These are phyloP conservation scores for Danio albolineatus DNA, from an alignment of 2,797 vertebrate genomes.

Conservation along the genomic window DNA sequence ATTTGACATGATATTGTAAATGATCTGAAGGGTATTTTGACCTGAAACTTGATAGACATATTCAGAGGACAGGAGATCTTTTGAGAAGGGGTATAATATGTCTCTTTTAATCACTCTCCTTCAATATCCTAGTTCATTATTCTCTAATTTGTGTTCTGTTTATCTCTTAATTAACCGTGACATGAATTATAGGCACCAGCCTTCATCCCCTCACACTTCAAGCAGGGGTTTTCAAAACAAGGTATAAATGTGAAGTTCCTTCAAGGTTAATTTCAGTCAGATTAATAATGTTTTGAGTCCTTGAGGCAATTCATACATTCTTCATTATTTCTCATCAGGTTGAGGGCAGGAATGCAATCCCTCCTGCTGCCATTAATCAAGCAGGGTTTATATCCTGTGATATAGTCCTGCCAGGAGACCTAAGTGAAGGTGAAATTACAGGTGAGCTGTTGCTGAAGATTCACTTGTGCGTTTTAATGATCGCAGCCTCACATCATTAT, in stretches of 20 bases:
- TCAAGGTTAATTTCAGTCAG: slow-evolving; percentile 27
- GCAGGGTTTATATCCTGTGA: slow-evolving; percentile 79
- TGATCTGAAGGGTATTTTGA: too few species aligned
- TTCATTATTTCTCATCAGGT: slow-evolving; percentile 26
- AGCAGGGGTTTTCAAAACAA: slow-evolving; percentile 17
- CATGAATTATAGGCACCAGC: slow-evolving; percentile 3
- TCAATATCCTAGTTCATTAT: slow-evolving; percentile 13
- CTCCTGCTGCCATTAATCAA: slow-evolving; percentile 63
- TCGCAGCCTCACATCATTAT: neutral
- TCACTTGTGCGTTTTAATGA: neutral
- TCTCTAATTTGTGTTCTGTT: neutral
- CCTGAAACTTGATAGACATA: too few species aligned
- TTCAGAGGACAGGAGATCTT: too few species aligned
- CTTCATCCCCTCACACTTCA: neutral
- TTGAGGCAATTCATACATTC: slow-evolving; percentile 5
- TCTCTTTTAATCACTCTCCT: neutral
- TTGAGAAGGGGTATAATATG: too few species aligned
- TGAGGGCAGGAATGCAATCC: slow-evolving; percentile 25
- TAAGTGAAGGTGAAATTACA: slow-evolving; percentile 81
- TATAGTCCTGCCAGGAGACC: slow-evolving; percentile 79
- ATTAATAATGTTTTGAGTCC: slow-evolving; percentile 2
- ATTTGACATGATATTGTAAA: too few species aligned
- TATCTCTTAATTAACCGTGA: slow-evolving; percentile 6
- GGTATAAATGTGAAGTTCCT: neutral
- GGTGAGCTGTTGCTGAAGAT: slow-evolving; percentile 64